Percentiles rank a stretch among this genome's conserved stretches.
phyloP scores from a whole-genome alignment of 2,888 invertebrate genomes.

The Prenolepis imparis region DNA sequence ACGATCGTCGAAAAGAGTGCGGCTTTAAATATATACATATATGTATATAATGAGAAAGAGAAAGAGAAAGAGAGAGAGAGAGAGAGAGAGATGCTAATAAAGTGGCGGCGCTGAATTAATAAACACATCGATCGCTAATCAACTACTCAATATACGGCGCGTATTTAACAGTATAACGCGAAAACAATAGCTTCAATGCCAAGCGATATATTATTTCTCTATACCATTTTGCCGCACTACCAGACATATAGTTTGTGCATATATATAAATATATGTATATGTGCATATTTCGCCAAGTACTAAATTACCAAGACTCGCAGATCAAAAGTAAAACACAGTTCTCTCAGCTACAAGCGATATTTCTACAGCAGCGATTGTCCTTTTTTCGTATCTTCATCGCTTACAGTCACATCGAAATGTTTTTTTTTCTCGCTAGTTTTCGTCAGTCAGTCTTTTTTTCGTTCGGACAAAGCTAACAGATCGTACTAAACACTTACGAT shows the following conservation, averaged over 20 bases:
- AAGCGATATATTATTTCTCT: constrained; percentile 68
- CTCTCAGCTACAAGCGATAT: constrained; percentile 70
- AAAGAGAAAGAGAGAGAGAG: constrained; percentile 33
- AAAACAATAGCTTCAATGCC: constrained; percentile 48
- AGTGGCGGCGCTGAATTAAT: constrained; percentile 54
- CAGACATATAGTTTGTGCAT: constrained; percentile 57
- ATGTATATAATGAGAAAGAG: constrained; percentile 38
- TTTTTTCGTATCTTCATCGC: constrained; percentile 1
- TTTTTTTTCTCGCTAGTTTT: constrained; percentile 18
- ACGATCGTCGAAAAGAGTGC: constrained; percentile 31
- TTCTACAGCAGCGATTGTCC: constrained; percentile 40
- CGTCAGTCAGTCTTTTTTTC: constrained; percentile 13
- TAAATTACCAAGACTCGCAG: constrained; percentile 67
- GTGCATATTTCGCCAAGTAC: constrained; percentile 50
- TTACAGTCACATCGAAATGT: constrained; percentile 15
- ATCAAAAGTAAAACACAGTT: constrained; percentile 59
- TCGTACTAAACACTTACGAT: constrained; percentile 45
- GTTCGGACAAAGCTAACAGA: constrained; percentile 31
- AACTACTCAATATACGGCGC: constrained; percentile 57
- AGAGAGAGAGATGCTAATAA: constrained; percentile 33
- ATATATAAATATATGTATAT: not conserved
- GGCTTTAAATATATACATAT: constrained; percentile 42
- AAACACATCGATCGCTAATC: constrained; percentile 52
- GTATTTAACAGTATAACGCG: constrained; percentile 48
- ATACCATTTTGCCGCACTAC: constrained; percentile 66